Percentiles rank a stretch among this genome's conserved stretches.
Conservation (phyloP, 1,140 invertebrate genomes). For the Cyphomyrmex costatus region DNA sequence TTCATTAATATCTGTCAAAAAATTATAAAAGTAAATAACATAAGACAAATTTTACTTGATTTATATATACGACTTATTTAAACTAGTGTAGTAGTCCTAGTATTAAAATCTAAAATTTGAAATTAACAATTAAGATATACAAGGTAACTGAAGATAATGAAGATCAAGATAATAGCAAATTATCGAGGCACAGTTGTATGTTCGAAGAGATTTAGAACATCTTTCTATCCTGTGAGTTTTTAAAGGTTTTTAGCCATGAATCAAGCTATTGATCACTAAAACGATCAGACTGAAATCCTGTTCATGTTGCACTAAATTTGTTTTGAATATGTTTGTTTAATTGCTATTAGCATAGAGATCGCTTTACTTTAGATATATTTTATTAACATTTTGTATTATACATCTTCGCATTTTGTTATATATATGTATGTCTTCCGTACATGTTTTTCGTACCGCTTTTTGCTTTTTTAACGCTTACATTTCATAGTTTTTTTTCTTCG, state of each 20-base stretch:
- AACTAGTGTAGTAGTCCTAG: too few relatives aligned
- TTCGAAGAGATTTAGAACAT: background rate
- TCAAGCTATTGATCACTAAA: background rate
- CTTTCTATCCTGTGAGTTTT: background rate
- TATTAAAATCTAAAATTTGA: background rate
- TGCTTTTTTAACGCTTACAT: background rate
- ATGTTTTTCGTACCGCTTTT: background rate
- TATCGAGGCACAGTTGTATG: conserved; percentile 27
- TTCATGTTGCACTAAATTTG: background rate
- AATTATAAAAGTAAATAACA: background rate
- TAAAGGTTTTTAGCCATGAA: background rate
- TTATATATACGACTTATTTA: background rate
- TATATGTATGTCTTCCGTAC: background rate
- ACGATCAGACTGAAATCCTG: background rate
- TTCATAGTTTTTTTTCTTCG: background rate
- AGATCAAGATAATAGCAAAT: conserved; percentile 33
- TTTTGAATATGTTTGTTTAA: conserved; percentile 16
- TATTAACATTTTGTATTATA: background rate
- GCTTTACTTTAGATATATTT: background rate
- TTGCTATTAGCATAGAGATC: background rate
- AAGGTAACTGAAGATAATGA: background rate
- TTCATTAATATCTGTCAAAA: conserved; percentile 30
- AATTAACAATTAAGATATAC: background rate
- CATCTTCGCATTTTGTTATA: background rate
- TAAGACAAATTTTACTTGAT: background rate